These are phyloP conservation scores for Drosophila elegans DNA, from an alignment of 1,140 invertebrate genomes.

Conservation along the genomic window DNA sequence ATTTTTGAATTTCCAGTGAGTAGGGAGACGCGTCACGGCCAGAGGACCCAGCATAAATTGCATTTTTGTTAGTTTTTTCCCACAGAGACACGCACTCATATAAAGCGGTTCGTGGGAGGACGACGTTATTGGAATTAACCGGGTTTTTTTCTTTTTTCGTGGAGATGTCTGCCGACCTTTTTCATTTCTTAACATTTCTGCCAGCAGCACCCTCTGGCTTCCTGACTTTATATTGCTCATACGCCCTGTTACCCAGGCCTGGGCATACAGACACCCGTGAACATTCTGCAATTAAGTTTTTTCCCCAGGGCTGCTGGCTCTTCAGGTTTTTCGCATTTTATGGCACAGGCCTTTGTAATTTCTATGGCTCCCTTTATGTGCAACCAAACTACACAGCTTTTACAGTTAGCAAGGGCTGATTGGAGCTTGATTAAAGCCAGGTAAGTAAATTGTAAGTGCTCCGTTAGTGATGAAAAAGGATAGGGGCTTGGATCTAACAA, in stretches of 20 bases:
- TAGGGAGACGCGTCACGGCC: slow-evolving; percentile 21
- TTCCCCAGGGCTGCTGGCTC: slow-evolving; percentile 27
- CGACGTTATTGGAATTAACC: slow-evolving; percentile 41
- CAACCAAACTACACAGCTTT: slow-evolving; percentile 7
- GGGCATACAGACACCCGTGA: not conserved
- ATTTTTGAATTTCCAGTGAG: slow-evolving; percentile 15
- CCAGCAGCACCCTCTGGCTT: slow-evolving; percentile 15
- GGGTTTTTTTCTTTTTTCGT: slow-evolving; percentile 2
- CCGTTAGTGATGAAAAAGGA: not conserved
- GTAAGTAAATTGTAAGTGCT: slow-evolving; percentile 7
- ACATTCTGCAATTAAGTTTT: slow-evolving; percentile 59
- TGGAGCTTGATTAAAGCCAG: slow-evolving; percentile 29
- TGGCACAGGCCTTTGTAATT: slow-evolving; percentile 19
- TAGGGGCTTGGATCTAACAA: not conserved
- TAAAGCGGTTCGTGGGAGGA: slow-evolving; percentile 16
- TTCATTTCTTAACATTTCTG: not conserved
- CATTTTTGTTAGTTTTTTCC: slow-evolving; percentile 67
- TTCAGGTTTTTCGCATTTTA: slow-evolving; percentile 48
- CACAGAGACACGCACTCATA: slow-evolving; percentile 5
- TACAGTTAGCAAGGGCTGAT: slow-evolving; percentile 15
- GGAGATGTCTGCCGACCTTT: slow-evolving; percentile 15
- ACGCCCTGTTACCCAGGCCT: slow-evolving; percentile 39
- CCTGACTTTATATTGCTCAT: slow-evolving; percentile 66
- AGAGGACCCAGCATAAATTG: slow-evolving; percentile 58
- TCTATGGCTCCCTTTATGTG: slow-evolving; percentile 22